Evolutionary conservation across 2,888 invertebrate species (phyloP).

Genomic region (Trissolcus brochymenae): DNA sequence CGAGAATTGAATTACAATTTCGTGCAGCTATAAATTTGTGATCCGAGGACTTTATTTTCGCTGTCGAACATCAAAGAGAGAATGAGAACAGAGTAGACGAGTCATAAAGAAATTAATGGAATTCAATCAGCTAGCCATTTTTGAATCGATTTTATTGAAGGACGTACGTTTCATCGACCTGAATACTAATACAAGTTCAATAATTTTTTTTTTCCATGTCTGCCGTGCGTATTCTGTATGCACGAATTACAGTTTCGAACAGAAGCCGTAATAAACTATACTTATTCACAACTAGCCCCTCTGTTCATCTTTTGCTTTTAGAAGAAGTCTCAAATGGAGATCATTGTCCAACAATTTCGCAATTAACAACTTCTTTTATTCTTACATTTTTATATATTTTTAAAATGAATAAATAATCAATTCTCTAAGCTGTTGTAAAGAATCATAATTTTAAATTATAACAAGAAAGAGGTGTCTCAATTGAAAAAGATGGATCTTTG

Average conservation of each 20-base stretch:
- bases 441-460: too few species aligned
- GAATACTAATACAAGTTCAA: slow-evolving; percentile 53
- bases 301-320: neutral
- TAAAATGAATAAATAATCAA: too few species aligned
- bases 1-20: too few species aligned
- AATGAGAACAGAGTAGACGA: slow-evolving; percentile 3
- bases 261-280: slow-evolving; percentile 20
- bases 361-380: too few species aligned
- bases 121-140: slow-evolving; percentile 55
- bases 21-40: neutral
- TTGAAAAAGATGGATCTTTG: neutral
- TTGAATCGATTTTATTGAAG: slow-evolving; percentile 57
- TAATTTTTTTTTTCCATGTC: slow-evolving; percentile 44
- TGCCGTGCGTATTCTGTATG: slow-evolving; percentile 26
- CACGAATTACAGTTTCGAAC: slow-evolving; percentile 22
- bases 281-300: slow-evolving; percentile 9
- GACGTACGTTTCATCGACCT: slow-evolving; percentile 54
- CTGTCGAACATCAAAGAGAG: neutral
- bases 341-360: too few species aligned
- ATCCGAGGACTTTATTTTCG: neutral
- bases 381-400: too few species aligned
- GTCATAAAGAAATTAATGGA: slow-evolving; percentile 47
- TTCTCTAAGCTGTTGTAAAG: too few species aligned
- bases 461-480: neutral
- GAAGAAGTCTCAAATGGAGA: too few species aligned